These are phyloP conservation scores for Elaphurus davidianus DNA, from an alignment of 2,113 vertebrate genomes.

Conservation along the genomic window DNA sequence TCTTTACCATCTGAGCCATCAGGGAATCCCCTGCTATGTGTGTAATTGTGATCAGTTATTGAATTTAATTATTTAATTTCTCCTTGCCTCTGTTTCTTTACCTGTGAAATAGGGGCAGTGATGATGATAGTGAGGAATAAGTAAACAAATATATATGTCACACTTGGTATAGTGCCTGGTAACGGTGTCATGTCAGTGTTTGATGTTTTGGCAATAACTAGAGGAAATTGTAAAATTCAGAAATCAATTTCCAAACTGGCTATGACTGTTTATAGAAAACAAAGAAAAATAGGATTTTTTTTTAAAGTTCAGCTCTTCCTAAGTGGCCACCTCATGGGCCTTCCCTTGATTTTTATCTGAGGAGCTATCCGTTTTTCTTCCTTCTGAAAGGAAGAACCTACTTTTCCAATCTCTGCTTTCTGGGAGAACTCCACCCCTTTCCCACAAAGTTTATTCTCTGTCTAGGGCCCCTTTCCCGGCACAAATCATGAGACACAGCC, in stretches of 20 bases:
- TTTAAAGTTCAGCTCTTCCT: background rate
- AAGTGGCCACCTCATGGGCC: background rate
- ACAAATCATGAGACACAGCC: background rate
- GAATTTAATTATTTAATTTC: background rate
- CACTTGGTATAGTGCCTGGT: background rate
- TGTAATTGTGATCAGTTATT: background rate
- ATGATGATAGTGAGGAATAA: background rate
- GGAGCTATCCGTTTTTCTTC: background rate
- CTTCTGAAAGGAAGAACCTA: background rate
- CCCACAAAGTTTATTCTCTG: background rate
- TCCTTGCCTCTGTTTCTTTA: background rate
- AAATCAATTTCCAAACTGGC: background rate
- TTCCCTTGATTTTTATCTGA: background rate
- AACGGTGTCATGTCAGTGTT: background rate
- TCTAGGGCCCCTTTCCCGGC: background rate
- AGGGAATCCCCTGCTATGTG: background rate
- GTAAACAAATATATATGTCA: background rate
- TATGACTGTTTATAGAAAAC: background rate
- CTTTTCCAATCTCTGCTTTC: background rate
- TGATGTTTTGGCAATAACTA: background rate
- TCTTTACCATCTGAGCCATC: background rate
- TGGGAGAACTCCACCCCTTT: background rate
- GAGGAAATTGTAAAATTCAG: background rate
- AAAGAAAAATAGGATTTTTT: background rate
- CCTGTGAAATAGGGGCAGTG: background rate